Conservation (phyloP, 2,888 invertebrate species). For the Sinohyriopsis cumingii region DNA sequence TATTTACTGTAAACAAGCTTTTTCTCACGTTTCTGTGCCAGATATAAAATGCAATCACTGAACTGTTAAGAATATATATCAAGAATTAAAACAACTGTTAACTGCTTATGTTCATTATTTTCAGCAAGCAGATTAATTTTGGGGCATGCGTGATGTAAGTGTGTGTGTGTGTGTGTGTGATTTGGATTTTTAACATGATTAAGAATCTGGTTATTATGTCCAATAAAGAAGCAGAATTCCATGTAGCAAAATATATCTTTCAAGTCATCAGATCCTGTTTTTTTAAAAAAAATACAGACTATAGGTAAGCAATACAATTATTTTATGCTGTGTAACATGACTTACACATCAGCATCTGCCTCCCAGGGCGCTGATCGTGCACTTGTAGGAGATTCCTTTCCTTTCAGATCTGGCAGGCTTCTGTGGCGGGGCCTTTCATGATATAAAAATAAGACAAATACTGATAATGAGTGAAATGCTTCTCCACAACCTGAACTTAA, state of each 20-base stretch:
- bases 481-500: no score
- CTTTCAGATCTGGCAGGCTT: slow-evolving; percentile 59
- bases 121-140: no score
- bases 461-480: background rate
- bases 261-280: no score
- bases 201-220: no score
- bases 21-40: no score
- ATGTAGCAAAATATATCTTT: no score
- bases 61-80: background rate
- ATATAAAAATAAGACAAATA: slow-evolving; percentile 8
- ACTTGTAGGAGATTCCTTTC: slow-evolving; percentile 62
- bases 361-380: slow-evolving; percentile 68
- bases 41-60: background rate
- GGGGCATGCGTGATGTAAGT: no score
- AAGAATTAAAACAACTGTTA: background rate
- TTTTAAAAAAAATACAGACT: background rate
- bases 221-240: no score
- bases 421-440: slow-evolving; percentile 51
- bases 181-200: no score
- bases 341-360: slow-evolving; percentile 57
- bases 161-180: no score
- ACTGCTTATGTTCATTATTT: no score
- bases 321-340: background rate
- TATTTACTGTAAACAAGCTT: no score
- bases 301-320: background rate